These are phyloP conservation scores for Caiman crocodilus DNA, from an alignment of 2,797 vertebrate genomes.

Conservation along the genomic window DNA sequence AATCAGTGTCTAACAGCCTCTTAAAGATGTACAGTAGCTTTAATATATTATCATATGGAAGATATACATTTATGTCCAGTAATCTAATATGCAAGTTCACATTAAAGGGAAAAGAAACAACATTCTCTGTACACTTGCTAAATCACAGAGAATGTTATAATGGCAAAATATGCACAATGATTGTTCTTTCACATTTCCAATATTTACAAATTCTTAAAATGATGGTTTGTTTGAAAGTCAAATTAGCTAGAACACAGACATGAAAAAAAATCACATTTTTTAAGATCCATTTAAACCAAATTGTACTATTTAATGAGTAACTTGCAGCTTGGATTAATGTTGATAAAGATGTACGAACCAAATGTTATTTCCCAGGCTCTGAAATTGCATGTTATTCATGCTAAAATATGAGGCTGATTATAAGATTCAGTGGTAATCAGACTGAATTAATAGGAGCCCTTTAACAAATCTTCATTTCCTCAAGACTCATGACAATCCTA, in stretches of 20 bases:
- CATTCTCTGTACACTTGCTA: background rate
- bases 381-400: conserved; percentile 78
- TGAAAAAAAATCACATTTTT: conserved; percentile 64
- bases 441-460: conserved; percentile 79
- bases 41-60: conserved; percentile 65
- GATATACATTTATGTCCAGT: conserved; percentile 48
- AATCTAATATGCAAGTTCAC: conserved; percentile 14
- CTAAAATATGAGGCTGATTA: conserved; percentile 81
- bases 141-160: conserved; percentile 5
- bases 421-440: conserved; percentile 79
- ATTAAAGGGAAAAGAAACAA: background rate
- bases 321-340: conserved; percentile 68
- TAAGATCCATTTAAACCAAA: conserved; percentile 72
- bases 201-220: conserved; percentile 61
- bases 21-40: conserved; percentile 71
- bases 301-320: conserved; percentile 77
- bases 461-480: conserved; percentile 77
- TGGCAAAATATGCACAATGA: conserved; percentile 4
- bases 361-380: conserved; percentile 67
- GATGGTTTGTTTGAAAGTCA: conserved; percentile 60
- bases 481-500: conserved; percentile 59
- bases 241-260: conserved; percentile 62
- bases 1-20: conserved; percentile 70
- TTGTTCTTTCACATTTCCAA: conserved; percentile 27
- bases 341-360: conserved; percentile 75